Conservation (phyloP, 2,113 vertebrate species). For the Pachycephala philippinensis region DNA sequence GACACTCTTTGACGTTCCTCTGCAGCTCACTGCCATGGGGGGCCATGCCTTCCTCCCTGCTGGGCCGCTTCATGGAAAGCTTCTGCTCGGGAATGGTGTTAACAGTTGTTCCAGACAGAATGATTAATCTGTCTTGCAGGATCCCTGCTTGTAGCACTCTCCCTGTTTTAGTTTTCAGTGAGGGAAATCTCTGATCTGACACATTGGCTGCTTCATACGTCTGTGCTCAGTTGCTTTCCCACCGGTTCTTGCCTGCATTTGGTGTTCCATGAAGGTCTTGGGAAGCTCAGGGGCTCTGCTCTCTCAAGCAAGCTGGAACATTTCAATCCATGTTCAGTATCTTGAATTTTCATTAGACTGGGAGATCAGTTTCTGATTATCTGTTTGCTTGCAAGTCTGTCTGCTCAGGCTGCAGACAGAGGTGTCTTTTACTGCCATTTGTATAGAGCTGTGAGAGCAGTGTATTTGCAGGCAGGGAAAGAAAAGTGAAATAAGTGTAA, state of each 20-base stretch:
- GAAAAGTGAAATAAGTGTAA: not conserved
- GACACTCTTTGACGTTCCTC: not conserved
- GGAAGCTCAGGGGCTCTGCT: not conserved
- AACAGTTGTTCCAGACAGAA: not conserved
- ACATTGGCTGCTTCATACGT: not conserved
- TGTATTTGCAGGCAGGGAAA: not conserved
- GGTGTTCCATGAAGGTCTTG: not conserved
- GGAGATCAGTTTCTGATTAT: not conserved
- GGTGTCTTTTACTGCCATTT: not conserved
- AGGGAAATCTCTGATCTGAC: not conserved
- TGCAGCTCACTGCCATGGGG: accelerated
- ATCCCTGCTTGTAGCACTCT: not conserved
- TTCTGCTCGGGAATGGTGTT: not conserved
- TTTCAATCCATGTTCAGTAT: not conserved
- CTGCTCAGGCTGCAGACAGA: not conserved
- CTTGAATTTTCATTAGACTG: not conserved
- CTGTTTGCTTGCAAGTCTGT: not conserved
- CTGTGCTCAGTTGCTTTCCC: not conserved
- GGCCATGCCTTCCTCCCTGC: not conserved
- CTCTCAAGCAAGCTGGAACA: not conserved
- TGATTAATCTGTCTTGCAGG: not conserved
- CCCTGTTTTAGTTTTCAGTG: not conserved
- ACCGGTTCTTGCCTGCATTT: accelerated
- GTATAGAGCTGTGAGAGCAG: not conserved
- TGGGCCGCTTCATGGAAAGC: not conserved